phyloP scores from a whole-genome alignment of 2,113 vertebrate species.

The Pterocles orientalis region DNA sequence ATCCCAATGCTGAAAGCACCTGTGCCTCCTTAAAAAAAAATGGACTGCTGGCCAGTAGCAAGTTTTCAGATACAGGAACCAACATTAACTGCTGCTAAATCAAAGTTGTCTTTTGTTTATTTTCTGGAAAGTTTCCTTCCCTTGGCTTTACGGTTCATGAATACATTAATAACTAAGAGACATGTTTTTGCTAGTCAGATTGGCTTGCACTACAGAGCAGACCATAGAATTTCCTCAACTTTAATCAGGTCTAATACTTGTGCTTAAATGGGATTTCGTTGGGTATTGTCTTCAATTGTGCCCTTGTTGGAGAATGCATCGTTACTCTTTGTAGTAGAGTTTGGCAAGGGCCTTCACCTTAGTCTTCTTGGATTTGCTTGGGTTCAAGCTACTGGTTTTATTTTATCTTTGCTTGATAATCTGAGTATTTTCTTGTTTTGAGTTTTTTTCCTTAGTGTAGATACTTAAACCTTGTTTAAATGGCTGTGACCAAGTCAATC shows the following conservation, averaged over 20 bases:
- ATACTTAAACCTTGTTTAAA: background rate
- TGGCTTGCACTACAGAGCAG: background rate
- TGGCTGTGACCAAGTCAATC: background rate
- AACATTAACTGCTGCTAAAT: background rate
- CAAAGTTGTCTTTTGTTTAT: background rate
- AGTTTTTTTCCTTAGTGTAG: background rate
- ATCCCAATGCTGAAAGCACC: background rate
- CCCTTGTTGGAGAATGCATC: background rate
- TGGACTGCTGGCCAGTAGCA: background rate
- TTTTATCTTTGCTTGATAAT: background rate
- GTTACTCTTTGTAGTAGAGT: background rate
- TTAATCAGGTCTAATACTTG: background rate
- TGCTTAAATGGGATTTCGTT: background rate
- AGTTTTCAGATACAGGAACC: background rate
- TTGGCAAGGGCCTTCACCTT: background rate
- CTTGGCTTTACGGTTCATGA: background rate
- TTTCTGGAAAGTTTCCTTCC: background rate
- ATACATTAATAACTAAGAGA: background rate
- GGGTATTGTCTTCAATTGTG: background rate
- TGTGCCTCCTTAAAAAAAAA: background rate
- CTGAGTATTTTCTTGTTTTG: background rate
- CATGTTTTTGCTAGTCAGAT: background rate
- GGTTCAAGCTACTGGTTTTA: background rate
- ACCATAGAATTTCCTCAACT: background rate
- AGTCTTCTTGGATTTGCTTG: background rate